These are phyloP conservation scores for Lycopodina hypogea DNA, from an alignment of 37 sponge, comb jelly and placozoan species.

Conservation along the genomic window DNA sequence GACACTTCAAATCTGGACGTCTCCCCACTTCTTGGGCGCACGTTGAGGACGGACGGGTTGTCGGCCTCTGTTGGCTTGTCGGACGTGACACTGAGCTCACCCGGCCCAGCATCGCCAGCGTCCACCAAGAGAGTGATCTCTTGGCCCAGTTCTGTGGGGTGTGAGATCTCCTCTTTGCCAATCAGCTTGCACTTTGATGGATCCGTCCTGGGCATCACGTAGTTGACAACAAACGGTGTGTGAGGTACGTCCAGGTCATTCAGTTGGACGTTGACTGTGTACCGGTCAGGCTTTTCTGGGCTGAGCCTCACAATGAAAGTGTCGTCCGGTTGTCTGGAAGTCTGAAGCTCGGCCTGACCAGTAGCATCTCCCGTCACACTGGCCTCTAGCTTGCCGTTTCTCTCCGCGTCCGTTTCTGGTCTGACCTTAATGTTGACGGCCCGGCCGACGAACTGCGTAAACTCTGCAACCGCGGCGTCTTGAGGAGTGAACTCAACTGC, in stretches of 20 bases:
- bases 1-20: not conserved
- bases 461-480: not conserved
- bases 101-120: slow-evolving; percentile 25
- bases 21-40: not conserved
- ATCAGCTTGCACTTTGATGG: slow-evolving; percentile 36
- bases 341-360: slow-evolving; percentile 6
- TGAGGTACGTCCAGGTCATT: slow-evolving; percentile 30
- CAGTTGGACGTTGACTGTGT: slow-evolving; percentile 39
- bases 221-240: slow-evolving; percentile 56
- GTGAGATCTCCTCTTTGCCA: slow-evolving; percentile 21
- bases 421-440: slow-evolving; percentile 31
- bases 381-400: slow-evolving; percentile 36
- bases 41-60: slow-evolving; percentile 13
- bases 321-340: not conserved
- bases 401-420: slow-evolving; percentile 4
- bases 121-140: slow-evolving; percentile 20
- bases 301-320: slow-evolving; percentile 39
- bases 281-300: slow-evolving; percentile 52
- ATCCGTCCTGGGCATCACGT: slow-evolving; percentile 11
- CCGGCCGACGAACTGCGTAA: slow-evolving; percentile 16
- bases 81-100: slow-evolving; percentile 23
- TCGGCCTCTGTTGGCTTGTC: slow-evolving; percentile 14
- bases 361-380: slow-evolving; percentile 40
- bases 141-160: not conserved
- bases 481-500: not conserved